phyloP scores from a whole-genome alignment of 2,888 invertebrate species.

The Trissonchulus latispiculum region DNA sequence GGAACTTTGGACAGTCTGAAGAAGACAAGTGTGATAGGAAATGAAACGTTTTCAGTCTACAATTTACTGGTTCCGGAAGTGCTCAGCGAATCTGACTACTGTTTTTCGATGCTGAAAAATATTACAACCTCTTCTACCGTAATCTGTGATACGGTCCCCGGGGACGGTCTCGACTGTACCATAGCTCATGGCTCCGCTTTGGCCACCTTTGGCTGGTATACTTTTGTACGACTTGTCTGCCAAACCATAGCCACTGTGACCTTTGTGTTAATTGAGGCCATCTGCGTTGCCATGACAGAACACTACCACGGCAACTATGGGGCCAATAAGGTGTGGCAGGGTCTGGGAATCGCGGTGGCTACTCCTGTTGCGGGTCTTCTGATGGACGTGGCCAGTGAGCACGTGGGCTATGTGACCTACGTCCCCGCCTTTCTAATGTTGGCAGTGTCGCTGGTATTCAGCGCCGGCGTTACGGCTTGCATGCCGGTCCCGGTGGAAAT shows the following conservation, averaged over 20 bases:
- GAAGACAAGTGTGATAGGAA: too few species aligned
- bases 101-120: not conserved
- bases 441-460: not conserved
- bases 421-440: constrained; percentile 9
- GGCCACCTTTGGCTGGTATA: constrained; percentile 4
- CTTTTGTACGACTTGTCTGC: not conserved
- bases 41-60: not conserved
- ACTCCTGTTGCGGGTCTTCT: constrained; percentile 6
- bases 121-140: not conserved
- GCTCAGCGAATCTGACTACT: not conserved
- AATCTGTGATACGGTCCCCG: not conserved
- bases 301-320: constrained; percentile 10
- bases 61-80: not conserved
- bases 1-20: too few species aligned
- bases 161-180: not conserved
- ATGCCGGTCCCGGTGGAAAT: constrained; percentile 9
- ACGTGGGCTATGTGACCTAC: constrained; percentile 7
- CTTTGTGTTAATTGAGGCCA: constrained; percentile 11
- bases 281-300: constrained; percentile 4
- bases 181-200: not conserved
- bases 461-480: not conserved
- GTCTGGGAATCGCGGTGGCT: constrained; percentile 10
- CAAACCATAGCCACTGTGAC: not conserved
- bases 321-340: constrained; percentile 1
- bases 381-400: not conserved